Evolutionary conservation across 2,888 invertebrate genomes (phyloP).

Genomic region (Eledone cirrhosa): DNA sequence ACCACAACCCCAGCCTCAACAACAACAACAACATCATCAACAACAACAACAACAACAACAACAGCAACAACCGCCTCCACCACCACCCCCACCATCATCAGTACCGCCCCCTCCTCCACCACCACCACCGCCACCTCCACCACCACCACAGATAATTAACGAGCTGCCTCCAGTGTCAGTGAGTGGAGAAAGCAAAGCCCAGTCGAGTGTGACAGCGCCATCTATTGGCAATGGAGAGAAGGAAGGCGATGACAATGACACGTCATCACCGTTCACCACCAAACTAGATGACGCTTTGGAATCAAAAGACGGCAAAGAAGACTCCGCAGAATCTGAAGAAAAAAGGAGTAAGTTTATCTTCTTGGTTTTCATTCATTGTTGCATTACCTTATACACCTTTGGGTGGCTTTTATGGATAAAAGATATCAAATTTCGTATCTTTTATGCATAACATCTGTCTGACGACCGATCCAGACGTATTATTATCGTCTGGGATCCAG

Average conservation of each 20-base stretch:
- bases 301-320: constrained; percentile 24
- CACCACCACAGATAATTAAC: constrained; percentile 18
- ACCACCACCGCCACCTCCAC: not conserved
- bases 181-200: constrained; percentile 20
- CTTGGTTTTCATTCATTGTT: too few species aligned
- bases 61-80: not conserved
- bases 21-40: not conserved
- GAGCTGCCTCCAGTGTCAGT: constrained; percentile 23
- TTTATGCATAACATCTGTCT: too few species aligned
- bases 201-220: constrained; percentile 18
- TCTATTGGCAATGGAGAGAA: constrained; percentile 17
- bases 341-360: constrained; percentile 3
- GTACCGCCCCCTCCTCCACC: not conserved
- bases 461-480: too few species aligned
- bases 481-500: too few species aligned
- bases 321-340: constrained; percentile 22
- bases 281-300: constrained; percentile 23
- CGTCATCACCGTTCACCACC: constrained; percentile 22
- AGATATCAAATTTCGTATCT: too few species aligned
- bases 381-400: too few species aligned
- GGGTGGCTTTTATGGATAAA: too few species aligned
- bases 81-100: not conserved
- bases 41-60: not conserved
- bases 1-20: not conserved
- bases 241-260: constrained; percentile 1